These are phyloP conservation scores for Ferrisia virgata DNA, from an alignment of 2,888 invertebrate species.

Conservation along the genomic window DNA sequence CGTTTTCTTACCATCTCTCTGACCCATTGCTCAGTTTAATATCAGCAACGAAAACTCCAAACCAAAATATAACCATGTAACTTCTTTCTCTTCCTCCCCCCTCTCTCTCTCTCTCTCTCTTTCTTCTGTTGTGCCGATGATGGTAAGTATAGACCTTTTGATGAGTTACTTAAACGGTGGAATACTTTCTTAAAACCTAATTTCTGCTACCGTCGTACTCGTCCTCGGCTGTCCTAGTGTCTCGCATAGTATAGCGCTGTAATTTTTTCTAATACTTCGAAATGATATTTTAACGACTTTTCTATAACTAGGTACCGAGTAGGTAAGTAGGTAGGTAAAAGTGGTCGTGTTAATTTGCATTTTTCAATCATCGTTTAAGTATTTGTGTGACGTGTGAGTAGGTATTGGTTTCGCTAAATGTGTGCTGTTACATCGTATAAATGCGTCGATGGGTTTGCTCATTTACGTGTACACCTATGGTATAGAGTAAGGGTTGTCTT, in stretches of 20 bases:
- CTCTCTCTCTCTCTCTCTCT: not conserved
- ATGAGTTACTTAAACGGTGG: constrained; percentile 41
- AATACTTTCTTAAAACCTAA: constrained; percentile 6
- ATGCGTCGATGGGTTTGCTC: no score
- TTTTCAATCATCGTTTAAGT: not conserved
- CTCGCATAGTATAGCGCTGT: not conserved
- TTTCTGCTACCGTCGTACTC: not conserved
- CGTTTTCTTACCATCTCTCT: constrained; percentile 27
- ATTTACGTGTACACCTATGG: no score
- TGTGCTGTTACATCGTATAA: no score
- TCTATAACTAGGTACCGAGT: no score
- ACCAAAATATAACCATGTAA: not conserved
- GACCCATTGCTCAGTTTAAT: constrained; percentile 16
- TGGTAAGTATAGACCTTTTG: not conserved
- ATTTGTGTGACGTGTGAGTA: no score
- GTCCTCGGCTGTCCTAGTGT: no score
- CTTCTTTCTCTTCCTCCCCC: not conserved
- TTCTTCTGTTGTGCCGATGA: not conserved
- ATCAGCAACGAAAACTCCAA: constrained; percentile 8
- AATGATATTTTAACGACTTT: constrained; percentile 14
- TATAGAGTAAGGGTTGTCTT: no score
- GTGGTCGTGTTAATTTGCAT: constrained; percentile 1
- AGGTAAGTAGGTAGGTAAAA: no score
- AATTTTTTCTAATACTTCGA: not conserved
- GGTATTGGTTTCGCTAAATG: no score